phyloP scores from a whole-genome alignment of 1,140 invertebrate genomes.

The Apis cerana region DNA sequence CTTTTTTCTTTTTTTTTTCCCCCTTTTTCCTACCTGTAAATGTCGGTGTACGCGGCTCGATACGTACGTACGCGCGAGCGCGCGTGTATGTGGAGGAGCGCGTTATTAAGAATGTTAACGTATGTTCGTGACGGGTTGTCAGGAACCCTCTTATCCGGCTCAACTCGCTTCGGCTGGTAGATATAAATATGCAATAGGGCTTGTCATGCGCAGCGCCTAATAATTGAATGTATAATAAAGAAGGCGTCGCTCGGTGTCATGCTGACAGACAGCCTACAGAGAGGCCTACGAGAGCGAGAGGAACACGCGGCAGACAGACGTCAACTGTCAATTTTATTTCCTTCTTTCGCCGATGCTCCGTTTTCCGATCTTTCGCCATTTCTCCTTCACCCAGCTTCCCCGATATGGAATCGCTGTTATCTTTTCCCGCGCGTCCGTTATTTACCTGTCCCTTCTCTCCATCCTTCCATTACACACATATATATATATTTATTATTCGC shows the following conservation, averaged over 20 bases:
- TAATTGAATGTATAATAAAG: constrained; percentile 82
- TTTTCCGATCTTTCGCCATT: constrained; percentile 52
- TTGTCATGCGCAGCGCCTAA: constrained; percentile 80
- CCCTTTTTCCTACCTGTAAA: not conserved
- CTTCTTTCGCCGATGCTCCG: constrained; percentile 55
- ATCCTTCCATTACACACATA: too few relatives aligned
- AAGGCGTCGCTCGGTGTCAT: constrained; percentile 77
- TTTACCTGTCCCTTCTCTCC: not conserved
- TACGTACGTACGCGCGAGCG: not conserved
- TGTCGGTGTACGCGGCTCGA: not conserved
- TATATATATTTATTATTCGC: too few relatives aligned
- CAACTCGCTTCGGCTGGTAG: constrained; percentile 67
- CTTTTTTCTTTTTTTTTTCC: too few relatives aligned
- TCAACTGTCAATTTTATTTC: constrained; percentile 77
- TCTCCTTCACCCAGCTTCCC: constrained; percentile 5
- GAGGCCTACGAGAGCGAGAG: constrained; percentile 56
- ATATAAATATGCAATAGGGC: constrained; percentile 80
- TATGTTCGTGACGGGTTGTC: constrained; percentile 76
- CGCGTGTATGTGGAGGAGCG: constrained; percentile 39
- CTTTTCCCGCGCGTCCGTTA: not conserved
- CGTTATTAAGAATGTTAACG: constrained; percentile 76
- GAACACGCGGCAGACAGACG: constrained; percentile 71
- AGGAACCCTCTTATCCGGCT: constrained; percentile 68
- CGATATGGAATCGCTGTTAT: constrained; percentile 42
- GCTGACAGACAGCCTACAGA: constrained; percentile 73